Evolutionary conservation across 2,113 vertebrate genomes (phyloP).

Genomic region (Arenaria interpres): DNA sequence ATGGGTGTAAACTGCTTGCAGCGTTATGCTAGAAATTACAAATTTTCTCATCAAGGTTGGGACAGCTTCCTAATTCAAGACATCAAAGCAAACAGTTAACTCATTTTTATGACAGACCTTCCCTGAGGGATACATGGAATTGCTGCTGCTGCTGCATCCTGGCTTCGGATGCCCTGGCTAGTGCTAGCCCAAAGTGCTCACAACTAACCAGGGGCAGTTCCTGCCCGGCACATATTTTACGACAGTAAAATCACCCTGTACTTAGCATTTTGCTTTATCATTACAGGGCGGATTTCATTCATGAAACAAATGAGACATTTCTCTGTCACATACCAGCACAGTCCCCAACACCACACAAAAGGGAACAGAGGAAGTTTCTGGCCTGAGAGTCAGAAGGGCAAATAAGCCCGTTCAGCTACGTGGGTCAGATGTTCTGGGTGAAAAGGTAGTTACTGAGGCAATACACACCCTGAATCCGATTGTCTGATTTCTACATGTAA

Average conservation of each 20-base stretch:
- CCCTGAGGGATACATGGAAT: rapidly evolving
- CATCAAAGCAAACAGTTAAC: background rate
- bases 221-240: background rate
- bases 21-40: background rate
- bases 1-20: background rate
- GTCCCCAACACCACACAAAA: background rate
- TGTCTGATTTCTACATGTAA: background rate
- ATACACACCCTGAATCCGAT: background rate
- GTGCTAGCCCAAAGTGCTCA: background rate
- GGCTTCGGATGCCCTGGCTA: background rate
- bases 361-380: background rate
- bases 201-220: background rate
- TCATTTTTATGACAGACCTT: background rate
- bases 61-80: background rate
- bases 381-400: background rate
- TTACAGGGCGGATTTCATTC: background rate
- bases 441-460: background rate
- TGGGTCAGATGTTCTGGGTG: background rate
- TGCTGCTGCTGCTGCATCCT: background rate
- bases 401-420: background rate
- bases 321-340: background rate
- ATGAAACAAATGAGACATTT: background rate
- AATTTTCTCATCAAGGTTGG: background rate
- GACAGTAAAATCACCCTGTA: background rate
- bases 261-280: background rate